A percentile compares a stretch with the other conserved stretches of the same genome.
phyloP scores from a whole-genome alignment of 64 coral and sea anemone species.

The Orbicella faveolata region DNA sequence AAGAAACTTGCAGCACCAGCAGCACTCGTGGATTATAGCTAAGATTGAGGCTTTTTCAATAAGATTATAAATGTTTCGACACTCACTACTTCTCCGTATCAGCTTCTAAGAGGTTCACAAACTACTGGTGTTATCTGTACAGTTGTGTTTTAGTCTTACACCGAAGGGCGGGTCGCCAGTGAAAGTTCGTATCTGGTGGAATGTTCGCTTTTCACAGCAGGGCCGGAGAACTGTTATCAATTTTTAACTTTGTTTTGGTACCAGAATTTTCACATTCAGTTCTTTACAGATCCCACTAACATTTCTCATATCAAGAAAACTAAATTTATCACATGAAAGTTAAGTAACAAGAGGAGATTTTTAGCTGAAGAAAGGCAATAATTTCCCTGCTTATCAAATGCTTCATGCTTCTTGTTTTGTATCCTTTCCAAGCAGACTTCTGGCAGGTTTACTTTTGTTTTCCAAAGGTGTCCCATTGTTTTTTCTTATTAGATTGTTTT shows the following conservation, averaged over 20 bases:
- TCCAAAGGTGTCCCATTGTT: not conserved
- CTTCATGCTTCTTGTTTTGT: not conserved
- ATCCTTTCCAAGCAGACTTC: not conserved
- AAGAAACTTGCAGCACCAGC: not conserved
- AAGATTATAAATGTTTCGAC: not conserved
- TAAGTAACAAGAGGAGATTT: not conserved
- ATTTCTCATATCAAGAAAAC: not conserved
- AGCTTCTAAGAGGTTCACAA: not conserved
- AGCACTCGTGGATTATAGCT: not conserved
- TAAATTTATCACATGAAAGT: not conserved
- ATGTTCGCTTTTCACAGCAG: not conserved
- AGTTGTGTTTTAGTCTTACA: not conserved
- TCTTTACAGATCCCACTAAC: not conserved
- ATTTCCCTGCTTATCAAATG: not conserved
- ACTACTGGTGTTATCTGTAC: not conserved
- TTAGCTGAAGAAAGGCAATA: not conserved
- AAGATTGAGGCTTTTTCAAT: not conserved
- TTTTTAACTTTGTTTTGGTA: not conserved
- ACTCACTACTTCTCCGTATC: not conserved
- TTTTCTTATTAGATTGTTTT: not conserved
- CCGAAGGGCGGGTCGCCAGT: not conserved
- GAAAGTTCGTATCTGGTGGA: not conserved
- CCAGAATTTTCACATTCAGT: not conserved
- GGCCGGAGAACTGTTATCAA: not conserved
- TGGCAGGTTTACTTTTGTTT: constrained; percentile 2